Evolutionary conservation across 1,140 invertebrate species (phyloP).

Genomic region (Drosophila obscura): DNA sequence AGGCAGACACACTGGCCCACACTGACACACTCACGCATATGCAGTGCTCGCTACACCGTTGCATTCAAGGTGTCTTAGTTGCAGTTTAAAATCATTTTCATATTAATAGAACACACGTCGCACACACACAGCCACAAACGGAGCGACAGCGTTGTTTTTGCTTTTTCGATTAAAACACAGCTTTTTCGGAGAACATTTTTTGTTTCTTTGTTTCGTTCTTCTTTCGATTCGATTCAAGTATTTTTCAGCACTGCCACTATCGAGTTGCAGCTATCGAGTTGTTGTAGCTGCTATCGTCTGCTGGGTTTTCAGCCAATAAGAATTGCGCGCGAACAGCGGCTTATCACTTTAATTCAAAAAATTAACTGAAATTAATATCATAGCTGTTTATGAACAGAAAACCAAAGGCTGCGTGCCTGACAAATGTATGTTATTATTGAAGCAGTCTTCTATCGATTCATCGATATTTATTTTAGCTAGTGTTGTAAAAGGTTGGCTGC

Average conservation of each 20-base stretch:
- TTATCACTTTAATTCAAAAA: too few relatives aligned
- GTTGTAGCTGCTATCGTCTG: too few relatives aligned
- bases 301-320: too few relatives aligned
- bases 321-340: too few relatives aligned
- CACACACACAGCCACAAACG: not conserved
- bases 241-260: not conserved
- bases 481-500: not conserved
- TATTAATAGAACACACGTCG: constrained; percentile 10
- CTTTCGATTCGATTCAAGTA: not conserved
- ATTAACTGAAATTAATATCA: not conserved
- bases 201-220: constrained; percentile 26
- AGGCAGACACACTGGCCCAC: constrained; percentile 12
- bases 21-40: constrained; percentile 23
- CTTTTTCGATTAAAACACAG: constrained; percentile 12
- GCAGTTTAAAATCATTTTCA: constrained; percentile 39
- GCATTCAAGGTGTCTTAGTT: constrained; percentile 44
- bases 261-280: too few relatives aligned
- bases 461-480: not conserved
- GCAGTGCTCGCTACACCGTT: constrained; percentile 34
- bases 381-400: not conserved
- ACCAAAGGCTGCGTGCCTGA: too few relatives aligned
- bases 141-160: constrained; percentile 4
- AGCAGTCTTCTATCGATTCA: not conserved
- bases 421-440: too few relatives aligned
- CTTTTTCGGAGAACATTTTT: constrained; percentile 35